A percentile compares a stretch with the other conserved stretches of the same genome.
phyloP scores from a whole-genome alignment of 1,140 invertebrate genomes.

The honey bee (Apis mellifera) region Amel_HAv3.1 CM009933.2:9348001-9348500 shows the following conservation, averaged over 20 bases:
- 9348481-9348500: too few species aligned
- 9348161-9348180: neutral
- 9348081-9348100: conserved; percentile 50
- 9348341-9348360: too few species aligned
- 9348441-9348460: conserved; percentile 40
- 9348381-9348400: conserved; percentile 2
- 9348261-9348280: conserved; percentile 15
- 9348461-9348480: conserved; percentile 10
- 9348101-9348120: conserved; percentile 62
- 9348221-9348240: conserved; percentile 10
- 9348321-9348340: neutral
- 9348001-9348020: conserved; percentile 72
- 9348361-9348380: too few species aligned
- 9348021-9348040: conserved; percentile 80
- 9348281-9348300: too few species aligned
- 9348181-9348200: conserved; percentile 21
- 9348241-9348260: conserved; percentile 28
- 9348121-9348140: conserved; percentile 63
- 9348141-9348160: conserved; percentile 4
- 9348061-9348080: conserved; percentile 77
- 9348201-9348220: neutral
- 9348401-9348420: too few species aligned
- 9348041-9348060: conserved; percentile 79
- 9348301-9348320: neutral
- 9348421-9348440: neutral